A percentile compares a stretch with the other conserved stretches of the same genome.
Conservation (phyloP, 2,797 vertebrate species). For the Gorsachius magnificus region DNA sequence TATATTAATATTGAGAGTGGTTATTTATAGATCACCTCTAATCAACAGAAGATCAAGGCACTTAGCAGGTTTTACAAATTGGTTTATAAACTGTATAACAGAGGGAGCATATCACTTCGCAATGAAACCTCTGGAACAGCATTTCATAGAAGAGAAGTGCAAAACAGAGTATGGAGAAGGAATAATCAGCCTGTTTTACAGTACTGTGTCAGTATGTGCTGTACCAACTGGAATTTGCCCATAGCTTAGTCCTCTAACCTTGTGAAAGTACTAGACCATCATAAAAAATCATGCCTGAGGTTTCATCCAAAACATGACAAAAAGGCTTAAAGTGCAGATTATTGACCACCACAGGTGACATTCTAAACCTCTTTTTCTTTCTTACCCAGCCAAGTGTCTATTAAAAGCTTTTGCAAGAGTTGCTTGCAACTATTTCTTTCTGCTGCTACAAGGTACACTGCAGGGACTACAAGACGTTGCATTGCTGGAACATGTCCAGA, state of each 20-base stretch:
- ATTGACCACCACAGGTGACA: not conserved
- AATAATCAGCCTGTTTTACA: not conserved
- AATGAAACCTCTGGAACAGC: not conserved
- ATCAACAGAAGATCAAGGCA: not conserved
- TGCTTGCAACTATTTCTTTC: not conserved
- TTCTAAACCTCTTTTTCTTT: not conserved
- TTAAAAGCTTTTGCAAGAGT: not conserved
- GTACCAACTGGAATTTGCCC: not conserved
- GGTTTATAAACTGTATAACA: not conserved
- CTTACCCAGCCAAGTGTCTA: not conserved
- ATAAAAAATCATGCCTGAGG: not conserved
- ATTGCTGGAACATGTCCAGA: too few species aligned
- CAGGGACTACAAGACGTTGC: not conserved
- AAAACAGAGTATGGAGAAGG: not conserved
- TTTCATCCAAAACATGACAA: not conserved
- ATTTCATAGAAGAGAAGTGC: not conserved
- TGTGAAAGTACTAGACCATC: not conserved
- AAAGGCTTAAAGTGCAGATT: not conserved
- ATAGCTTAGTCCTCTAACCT: not conserved
- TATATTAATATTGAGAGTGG: not conserved
- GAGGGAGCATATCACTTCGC: not conserved
- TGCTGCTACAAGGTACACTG: not conserved
- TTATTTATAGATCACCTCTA: not conserved
- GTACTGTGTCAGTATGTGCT: fast-evolving
- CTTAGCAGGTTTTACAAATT: not conserved